These are phyloP conservation scores for Solenopsis invicta DNA, from an alignment of 1,140 invertebrate species.

Conservation along the genomic window DNA sequence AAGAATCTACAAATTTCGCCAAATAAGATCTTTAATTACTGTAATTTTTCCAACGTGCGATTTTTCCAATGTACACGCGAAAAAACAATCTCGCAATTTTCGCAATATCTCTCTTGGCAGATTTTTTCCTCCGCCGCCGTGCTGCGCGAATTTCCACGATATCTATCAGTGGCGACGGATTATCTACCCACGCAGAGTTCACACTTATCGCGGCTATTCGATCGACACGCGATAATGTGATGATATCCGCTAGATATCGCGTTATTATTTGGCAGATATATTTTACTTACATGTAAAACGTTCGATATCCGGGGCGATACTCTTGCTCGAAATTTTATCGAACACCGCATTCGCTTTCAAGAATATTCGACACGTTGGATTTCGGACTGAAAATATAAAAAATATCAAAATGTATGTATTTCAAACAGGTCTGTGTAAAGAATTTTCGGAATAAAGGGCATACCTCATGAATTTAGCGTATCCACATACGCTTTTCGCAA, in stretches of 20 bases:
- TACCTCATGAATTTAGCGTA: too few relatives aligned
- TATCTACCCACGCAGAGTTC: conserved; percentile 10
- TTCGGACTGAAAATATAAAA: not conserved
- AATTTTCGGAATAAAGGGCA: too few relatives aligned
- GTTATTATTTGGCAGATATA: not conserved
- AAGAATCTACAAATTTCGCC: too few relatives aligned
- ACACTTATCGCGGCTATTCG: not conserved
- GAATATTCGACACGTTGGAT: not conserved
- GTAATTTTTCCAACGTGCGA: not conserved
- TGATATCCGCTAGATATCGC: not conserved
- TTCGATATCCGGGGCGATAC: not conserved
- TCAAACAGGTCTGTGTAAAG: not conserved
- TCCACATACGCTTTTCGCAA: too few relatives aligned
- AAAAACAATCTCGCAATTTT: not conserved
- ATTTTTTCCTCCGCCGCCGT: not conserved
- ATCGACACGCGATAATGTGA: not conserved
- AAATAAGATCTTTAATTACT: not conserved
- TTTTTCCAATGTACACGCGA: too few relatives aligned
- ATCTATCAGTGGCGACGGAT: not conserved
- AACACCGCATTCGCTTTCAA: not conserved
- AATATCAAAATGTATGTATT: not conserved
- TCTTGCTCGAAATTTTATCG: not conserved
- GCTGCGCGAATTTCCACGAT: not conserved
- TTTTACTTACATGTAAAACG: not conserved
- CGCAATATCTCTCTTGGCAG: not conserved